Base-by-base conservation (phyloP, 1,140 invertebrate species). In the Dendrolimus punctatus region DNA sequence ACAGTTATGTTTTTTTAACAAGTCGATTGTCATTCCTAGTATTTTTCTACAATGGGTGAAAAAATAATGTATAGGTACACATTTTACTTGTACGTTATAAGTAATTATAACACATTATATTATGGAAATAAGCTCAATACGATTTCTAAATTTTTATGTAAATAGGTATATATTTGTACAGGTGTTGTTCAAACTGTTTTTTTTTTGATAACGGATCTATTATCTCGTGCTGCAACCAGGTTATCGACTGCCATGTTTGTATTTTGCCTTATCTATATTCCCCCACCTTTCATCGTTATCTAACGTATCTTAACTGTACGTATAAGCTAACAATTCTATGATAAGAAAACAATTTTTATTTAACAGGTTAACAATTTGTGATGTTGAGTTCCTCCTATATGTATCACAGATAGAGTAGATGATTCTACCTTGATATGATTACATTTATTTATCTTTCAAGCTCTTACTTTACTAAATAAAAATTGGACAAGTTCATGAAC, bases 171-270 rank as follows among this genome's bases (percentile, higher is more conserved):
- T 68, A 66, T 73, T 77, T 69, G 67, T 63, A 67, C 67, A 68
- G 49, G 57, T 55, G 23, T 23, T 23, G 23, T 23, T 23, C 23
- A 23, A 23, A 23, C 23, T 2, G 23, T 23, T 23, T 23, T 23
- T 23, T 23, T 41, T 49, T 48, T 52, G 65, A 66, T 65, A 68
- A 62, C 63, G 58, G 59, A 59, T 44, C 46, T 48, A 58, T 77
- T 81, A 84, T 81, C 76, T 75, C 62, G 55, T 57, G 52, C 63
- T 64, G 72, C 73, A 81, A 80, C 76, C 79, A 76, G 76, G 81
- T 80, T 82, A 81, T 85, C 79, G 71, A 76, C 70, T 79, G 74
- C 66, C 64, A 62, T 79, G 77, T 81, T 81, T 80, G 76, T 61
- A 65, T 62, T 72, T 60, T 55, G 23, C 23, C 70, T 76, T 85